A percentile compares a stretch with the other conserved stretches of the same genome.
phyloP scores from a whole-genome alignment of 2,113 vertebrate genomes.

The Emydocephalus ijimae region DNA sequence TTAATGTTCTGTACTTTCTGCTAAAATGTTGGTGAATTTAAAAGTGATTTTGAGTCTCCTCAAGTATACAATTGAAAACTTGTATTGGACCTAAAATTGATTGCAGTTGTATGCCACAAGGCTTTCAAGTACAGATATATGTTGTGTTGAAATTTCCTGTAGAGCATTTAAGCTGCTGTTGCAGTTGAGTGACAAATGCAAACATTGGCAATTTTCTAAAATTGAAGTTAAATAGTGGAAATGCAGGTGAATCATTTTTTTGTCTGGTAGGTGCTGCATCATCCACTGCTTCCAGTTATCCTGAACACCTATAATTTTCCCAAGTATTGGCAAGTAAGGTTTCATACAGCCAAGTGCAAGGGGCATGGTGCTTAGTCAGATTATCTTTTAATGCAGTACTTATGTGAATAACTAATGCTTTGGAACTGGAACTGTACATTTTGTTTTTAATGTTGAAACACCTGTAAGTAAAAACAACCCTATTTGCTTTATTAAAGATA shows the following conservation, averaged over 20 bases:
- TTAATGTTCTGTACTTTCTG: constrained; percentile 84
- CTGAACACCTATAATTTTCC: constrained; percentile 70
- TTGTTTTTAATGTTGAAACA: constrained; percentile 82
- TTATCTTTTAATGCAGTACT: constrained; percentile 70
- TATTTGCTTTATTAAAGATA: constrained; percentile 84
- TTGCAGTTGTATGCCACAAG: constrained; percentile 45
- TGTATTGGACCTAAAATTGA: constrained; percentile 54
- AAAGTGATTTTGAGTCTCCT: constrained; percentile 87
- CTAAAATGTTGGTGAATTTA: constrained; percentile 84
- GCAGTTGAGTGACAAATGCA: constrained; percentile 52
- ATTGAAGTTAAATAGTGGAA: constrained; percentile 49
- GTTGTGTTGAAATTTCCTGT: constrained; percentile 50
- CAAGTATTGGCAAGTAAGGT: constrained; percentile 64
- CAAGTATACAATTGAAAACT: constrained; percentile 55
- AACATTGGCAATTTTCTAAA: constrained; percentile 57
- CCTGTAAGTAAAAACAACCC: constrained; percentile 77
- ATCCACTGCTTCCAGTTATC: constrained; percentile 68
- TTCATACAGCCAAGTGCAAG: constrained; percentile 64
- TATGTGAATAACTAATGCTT: constrained; percentile 74
- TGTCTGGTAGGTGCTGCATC: constrained; percentile 71
- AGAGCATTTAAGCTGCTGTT: constrained; percentile 64
- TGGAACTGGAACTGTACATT: constrained; percentile 82
- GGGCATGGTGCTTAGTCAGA: constrained; percentile 67
- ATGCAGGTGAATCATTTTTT: constrained; percentile 40
- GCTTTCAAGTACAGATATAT: constrained; percentile 50